phyloP scores from a whole-genome alignment of 2,797 vertebrate genomes.

The Dipus sagitta region DNA sequence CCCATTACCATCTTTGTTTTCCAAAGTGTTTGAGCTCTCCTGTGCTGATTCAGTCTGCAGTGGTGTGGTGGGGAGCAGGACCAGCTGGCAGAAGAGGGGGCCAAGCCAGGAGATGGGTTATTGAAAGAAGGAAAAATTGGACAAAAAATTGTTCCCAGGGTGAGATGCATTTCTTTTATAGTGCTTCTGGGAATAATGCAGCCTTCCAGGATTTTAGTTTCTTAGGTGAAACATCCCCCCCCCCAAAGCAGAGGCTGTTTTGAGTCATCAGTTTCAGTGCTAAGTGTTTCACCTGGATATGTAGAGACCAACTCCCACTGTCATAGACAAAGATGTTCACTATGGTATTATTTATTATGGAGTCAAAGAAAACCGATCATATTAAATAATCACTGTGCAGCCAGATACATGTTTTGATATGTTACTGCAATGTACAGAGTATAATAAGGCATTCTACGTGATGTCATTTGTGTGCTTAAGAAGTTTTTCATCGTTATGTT shows the following conservation, averaged over 20 bases:
- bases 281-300: neutral
- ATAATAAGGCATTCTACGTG: neutral
- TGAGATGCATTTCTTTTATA: neutral
- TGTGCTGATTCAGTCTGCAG: slow-evolving; percentile 28
- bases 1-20: slow-evolving; percentile 73
- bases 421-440: neutral
- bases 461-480: neutral
- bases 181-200: neutral
- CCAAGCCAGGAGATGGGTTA: neutral
- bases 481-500: neutral
- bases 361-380: too few relatives aligned
- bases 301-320: neutral
- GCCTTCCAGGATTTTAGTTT: neutral
- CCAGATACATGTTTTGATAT: neutral
- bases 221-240: neutral
- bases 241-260: neutral
- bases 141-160: neutral
- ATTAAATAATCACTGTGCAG: neutral
- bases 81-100: neutral
- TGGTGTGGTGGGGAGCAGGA: neutral
- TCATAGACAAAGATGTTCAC: neutral
- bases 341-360: neutral
- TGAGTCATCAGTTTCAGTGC: neutral
- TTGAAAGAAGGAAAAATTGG: neutral
- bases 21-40: slow-evolving; percentile 28